Percentiles rank a stretch among this genome's conserved stretches.
These are phyloP conservation scores for Sciaenops ocellatus DNA, from an alignment of 2,797 vertebrate genomes.

Conservation along the genomic window DNA sequence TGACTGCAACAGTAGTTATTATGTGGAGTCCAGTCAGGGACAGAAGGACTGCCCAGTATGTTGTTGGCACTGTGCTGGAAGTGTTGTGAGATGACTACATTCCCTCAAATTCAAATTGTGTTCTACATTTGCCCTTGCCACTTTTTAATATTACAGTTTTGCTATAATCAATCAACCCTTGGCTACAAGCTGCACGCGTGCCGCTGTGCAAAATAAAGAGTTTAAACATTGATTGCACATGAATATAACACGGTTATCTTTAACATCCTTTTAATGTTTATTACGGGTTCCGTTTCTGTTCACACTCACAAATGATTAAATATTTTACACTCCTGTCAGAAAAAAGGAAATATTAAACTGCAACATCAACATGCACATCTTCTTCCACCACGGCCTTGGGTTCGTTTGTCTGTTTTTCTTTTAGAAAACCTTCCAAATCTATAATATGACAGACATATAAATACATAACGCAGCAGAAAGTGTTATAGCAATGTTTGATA, in stretches of 20 bases:
- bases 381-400: neutral
- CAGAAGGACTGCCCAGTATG: neutral
- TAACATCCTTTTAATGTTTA: neutral
- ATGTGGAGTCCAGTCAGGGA: neutral
- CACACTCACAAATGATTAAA: neutral
- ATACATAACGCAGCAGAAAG: neutral
- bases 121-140: neutral
- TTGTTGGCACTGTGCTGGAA: neutral
- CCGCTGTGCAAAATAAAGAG: too few species aligned
- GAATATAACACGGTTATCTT: neutral
- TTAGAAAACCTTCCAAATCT: neutral
- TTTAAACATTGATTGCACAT: too few species aligned
- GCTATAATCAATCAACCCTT: too few species aligned
- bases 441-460: too few species aligned
- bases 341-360: neutral
- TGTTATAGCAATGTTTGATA: neutral
- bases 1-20: neutral
- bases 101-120: neutral
- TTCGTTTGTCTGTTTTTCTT: neutral
- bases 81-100: neutral
- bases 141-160: neutral
- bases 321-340: neutral
- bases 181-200: too few species aligned
- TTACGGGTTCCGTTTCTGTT: conserved; percentile 5
- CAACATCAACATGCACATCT: neutral